Percentiles rank a stretch among this genome's conserved stretches.
Conservation (phyloP, 2,888 invertebrate species). For the Caenorhabditis becei region DNA sequence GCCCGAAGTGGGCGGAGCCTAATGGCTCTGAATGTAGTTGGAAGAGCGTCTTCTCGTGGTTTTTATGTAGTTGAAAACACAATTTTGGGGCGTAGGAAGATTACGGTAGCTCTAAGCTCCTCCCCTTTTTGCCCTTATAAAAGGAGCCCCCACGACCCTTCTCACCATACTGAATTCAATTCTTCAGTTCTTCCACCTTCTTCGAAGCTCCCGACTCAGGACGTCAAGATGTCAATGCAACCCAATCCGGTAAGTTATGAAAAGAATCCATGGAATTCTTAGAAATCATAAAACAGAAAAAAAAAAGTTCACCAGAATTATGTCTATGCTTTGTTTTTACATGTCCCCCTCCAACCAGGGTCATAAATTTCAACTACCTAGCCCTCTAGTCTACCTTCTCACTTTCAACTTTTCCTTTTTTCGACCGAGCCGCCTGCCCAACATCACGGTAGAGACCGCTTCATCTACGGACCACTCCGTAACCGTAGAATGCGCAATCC, state of each 20-base stretch:
- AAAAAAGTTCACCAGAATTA: not conserved
- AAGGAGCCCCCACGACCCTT: too few relatives aligned
- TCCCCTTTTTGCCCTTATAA: too few relatives aligned
- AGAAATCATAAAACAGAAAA: not conserved
- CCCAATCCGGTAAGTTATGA: not conserved
- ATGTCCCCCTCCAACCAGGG: not conserved
- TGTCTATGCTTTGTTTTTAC: constrained; percentile 1
- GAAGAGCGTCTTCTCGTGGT: too few relatives aligned
- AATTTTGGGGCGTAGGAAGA: too few relatives aligned
- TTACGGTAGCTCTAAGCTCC: too few relatives aligned
- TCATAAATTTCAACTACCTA: constrained; percentile 4
- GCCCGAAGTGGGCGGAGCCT: too few relatives aligned
- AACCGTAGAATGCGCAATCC: constrained; percentile 3
- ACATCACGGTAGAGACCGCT: not conserved
- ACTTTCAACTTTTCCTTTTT: not conserved
- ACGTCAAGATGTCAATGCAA: not conserved
- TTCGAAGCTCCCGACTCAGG: too few relatives aligned
- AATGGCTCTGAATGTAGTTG: too few relatives aligned
- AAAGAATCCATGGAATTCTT: not conserved
- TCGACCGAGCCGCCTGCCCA: not conserved
- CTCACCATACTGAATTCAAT: too few relatives aligned
- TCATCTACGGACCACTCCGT: not conserved
- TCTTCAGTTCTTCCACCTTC: too few relatives aligned
- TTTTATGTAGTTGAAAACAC: too few relatives aligned
- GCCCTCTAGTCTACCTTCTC: not conserved